These are phyloP conservation scores for Poecilus cupreus DNA, from an alignment of 2,888 invertebrate species.

Conservation along the genomic window DNA sequence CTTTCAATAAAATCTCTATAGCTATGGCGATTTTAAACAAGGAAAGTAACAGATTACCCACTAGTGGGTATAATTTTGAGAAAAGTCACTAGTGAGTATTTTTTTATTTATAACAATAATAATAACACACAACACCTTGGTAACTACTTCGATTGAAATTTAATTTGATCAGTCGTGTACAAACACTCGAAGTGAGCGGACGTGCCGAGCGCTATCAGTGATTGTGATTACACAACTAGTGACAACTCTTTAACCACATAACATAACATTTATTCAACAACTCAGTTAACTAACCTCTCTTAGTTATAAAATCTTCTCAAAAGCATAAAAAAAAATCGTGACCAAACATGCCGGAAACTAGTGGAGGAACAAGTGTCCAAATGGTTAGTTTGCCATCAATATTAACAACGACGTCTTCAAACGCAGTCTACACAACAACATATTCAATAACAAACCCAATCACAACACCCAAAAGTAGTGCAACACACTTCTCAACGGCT, in stretches of 20 bases:
- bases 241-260: no score
- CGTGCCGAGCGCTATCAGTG: conserved; percentile 6
- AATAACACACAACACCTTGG: no score
- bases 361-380: not conserved
- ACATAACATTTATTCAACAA: not conserved
- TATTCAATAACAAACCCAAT: not conserved
- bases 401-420: not conserved
- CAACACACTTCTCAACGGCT: not conserved
- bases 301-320: not conserved
- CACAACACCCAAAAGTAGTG: not conserved
- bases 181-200: not conserved
- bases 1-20: no score
- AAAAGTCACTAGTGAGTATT: no score
- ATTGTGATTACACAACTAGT: not conserved
- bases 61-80: no score
- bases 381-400: not conserved
- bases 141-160: no score
- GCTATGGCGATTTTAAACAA: no score
- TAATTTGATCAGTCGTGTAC: not conserved
- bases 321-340: no score
- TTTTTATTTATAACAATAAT: no score
- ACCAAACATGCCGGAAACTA: not conserved
- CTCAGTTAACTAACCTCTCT: not conserved
- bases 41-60: no score
- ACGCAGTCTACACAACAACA: not conserved